phyloP scores from a whole-genome alignment of 2,888 invertebrate species.

The Callyntrura guangdongensis region DNA sequence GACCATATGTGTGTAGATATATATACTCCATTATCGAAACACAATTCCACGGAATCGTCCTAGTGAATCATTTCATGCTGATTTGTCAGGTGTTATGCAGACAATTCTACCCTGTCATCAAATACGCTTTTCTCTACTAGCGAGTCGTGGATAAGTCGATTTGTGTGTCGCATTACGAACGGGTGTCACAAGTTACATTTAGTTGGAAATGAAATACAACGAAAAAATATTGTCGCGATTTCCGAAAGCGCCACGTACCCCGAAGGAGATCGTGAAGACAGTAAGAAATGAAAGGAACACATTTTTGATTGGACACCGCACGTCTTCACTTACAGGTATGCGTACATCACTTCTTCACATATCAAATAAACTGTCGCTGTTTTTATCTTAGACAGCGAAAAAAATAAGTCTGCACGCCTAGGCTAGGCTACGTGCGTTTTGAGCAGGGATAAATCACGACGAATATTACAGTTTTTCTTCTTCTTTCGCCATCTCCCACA shows the following conservation, averaged over 20 bases:
- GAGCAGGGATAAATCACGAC: conserved; percentile 26
- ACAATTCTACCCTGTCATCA: background rate
- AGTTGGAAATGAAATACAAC: conserved; percentile 14
- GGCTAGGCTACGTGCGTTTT: background rate
- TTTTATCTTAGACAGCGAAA: conserved; percentile 30
- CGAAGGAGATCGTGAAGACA: conserved; percentile 6
- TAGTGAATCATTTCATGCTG: conserved; percentile 59
- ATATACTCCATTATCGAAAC: conserved; percentile 10
- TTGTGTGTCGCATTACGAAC: background rate
- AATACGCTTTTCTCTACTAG: background rate
- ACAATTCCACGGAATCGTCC: conserved; percentile 49
- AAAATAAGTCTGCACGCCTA: background rate
- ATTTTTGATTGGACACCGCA: conserved; percentile 62
- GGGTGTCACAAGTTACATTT: conserved; percentile 23
- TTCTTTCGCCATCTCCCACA: background rate
- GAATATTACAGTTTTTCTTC: conserved; percentile 10
- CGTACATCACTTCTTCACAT: conserved; percentile 51
- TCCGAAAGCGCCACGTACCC: background rate
- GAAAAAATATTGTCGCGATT: background rate
- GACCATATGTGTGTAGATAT: background rate
- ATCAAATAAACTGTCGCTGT: conserved; percentile 53
- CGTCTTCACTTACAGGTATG: conserved; percentile 27
- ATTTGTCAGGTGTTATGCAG: conserved; percentile 43
- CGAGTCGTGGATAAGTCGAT: background rate
- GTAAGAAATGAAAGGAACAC: conserved; percentile 29